A percentile compares a stretch with the other conserved stretches of the same genome.
These are phyloP conservation scores for Deilephila porcellus DNA, from an alignment of 2,888 invertebrate genomes.

Conservation along the genomic window DNA sequence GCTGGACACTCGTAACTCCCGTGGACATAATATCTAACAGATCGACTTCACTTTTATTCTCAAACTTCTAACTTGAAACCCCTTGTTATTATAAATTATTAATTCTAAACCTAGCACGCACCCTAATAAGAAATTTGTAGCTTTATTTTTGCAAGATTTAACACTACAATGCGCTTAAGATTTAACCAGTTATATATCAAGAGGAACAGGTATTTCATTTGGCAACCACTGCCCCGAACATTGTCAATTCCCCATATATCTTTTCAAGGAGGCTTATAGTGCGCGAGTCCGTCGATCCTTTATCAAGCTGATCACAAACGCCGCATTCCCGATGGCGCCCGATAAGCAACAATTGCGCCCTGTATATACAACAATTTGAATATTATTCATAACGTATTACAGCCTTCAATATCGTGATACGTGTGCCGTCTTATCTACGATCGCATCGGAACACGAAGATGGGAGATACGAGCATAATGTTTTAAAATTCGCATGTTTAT, in stretches of 20 bases:
- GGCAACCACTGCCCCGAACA: slow-evolving; percentile 44
- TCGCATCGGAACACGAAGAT: slow-evolving; percentile 37
- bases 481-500: slow-evolving; percentile 24
- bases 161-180: too few species aligned
- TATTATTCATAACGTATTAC: slow-evolving; percentile 43
- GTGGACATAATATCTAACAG: slow-evolving; percentile 37
- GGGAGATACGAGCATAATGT: slow-evolving; percentile 11
- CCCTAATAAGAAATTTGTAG: too few species aligned
- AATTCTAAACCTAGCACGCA: neutral
- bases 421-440: slow-evolving; percentile 36
- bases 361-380: slow-evolving; percentile 56
- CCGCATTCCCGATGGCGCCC: slow-evolving; percentile 66
- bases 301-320: slow-evolving; percentile 71
- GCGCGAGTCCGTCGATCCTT: slow-evolving; percentile 46
- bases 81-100: neutral
- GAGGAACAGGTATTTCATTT: neutral
- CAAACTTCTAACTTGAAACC: neutral
- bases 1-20: slow-evolving; percentile 54
- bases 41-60: slow-evolving; percentile 5
- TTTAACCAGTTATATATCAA: too few species aligned
- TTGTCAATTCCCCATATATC: slow-evolving; percentile 73
- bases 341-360: slow-evolving; percentile 46
- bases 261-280: slow-evolving; percentile 31
- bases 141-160: too few species aligned
- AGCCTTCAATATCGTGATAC: slow-evolving; percentile 41